phyloP scores from a whole-genome alignment of 1,140 invertebrate genomes.

The Ceratoteleas bidentatus region DNA sequence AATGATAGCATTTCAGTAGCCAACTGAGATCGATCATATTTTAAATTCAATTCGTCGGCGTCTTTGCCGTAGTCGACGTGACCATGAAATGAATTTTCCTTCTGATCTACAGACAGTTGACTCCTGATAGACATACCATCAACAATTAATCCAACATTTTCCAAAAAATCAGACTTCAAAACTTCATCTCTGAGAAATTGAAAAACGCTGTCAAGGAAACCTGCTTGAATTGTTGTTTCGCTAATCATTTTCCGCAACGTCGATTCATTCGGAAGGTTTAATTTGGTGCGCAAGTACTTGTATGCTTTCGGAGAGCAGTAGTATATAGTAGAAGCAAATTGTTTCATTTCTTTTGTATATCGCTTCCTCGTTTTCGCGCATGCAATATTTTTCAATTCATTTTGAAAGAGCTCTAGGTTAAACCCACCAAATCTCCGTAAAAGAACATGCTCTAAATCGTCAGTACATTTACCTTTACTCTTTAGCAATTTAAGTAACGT shows the following conservation, averaged over 20 bases:
- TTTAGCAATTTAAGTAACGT: conserved; percentile 9
- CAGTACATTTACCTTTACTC: conserved; percentile 10
- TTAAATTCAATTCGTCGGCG: conserved; percentile 24
- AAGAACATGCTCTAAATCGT: conserved; percentile 10
- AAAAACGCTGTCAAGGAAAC: conserved; percentile 18
- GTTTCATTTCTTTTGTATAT: conserved; percentile 10
- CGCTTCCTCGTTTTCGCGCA: conserved; percentile 12
- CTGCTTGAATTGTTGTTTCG: conserved; percentile 4
- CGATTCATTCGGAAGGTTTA: conserved; percentile 9
- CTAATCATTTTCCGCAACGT: conserved; percentile 18
- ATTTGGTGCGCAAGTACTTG: conserved; percentile 11
- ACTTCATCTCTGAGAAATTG: conserved; percentile 14
- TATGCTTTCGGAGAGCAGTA: conserved; percentile 27
- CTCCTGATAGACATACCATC: conserved; percentile 35
- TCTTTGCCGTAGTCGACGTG: conserved; percentile 36
- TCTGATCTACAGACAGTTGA: conserved; percentile 19
- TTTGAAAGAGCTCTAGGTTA: conserved; percentile 13
- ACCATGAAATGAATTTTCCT: conserved; percentile 24
- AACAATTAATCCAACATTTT: conserved; percentile 23
- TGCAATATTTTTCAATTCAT: conserved; percentile 4
- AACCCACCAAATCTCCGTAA: background rate
- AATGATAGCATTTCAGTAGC: conserved; percentile 44
- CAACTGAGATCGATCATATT: conserved; percentile 18
- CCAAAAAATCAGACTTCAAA: background rate
- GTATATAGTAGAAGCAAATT: conserved; percentile 22